Base-by-base conservation (phyloP, 35 echinoderm and acorn worm species). In the Ophioderma brevispina region DNA sequence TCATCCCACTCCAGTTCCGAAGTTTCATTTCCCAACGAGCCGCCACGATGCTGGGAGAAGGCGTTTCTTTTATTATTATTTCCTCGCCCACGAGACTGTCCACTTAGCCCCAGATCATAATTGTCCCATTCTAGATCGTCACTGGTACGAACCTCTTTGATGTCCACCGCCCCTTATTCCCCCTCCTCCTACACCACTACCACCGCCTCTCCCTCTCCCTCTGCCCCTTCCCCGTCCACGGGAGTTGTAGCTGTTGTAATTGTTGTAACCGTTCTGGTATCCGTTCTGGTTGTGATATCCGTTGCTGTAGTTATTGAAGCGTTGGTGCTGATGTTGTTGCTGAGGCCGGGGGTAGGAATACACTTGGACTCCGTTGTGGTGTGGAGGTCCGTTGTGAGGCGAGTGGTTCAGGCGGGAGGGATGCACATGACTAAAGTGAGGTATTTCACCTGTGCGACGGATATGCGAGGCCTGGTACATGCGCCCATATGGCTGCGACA, bases 1-100 rank as follows among this genome's bases (percentile, higher is more conserved):
- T 99, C 97, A 92, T 99, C 97, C 97, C 97, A 99, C 64, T 99
- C 97, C 14, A 99, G 77, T 17, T 99, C 97, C 32, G 91, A 92
- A 8, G 41, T 17, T 37, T 99, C 97, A 40, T 64, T 85, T 28
- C 87, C 81, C 49, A 87, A 89, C 31, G 90, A 81, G 31, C 92
- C 88, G 36, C 86, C 77, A 38, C 94, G 91, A 28, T 76, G 80
- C 25, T 59, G 80, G n/a, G 81, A 93, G 37, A 84, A 82, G 13
- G 91, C 81, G 37, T 93, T 84, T 64, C 86, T 75, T 17, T 64
- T 38, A 52, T 75, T 77, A 30, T 85, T 80, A 8, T 75, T 78
- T 36, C 76, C 33, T 17, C 82, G 63, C 28, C 91, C 95, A 37
- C 84, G 46, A 18, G 78, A 84, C 6, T 46, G 79, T 80, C 82